Base-by-base conservation (phyloP, 2,113 vertebrate genomes). In the Megaleporinus macrocephalus region DNA sequence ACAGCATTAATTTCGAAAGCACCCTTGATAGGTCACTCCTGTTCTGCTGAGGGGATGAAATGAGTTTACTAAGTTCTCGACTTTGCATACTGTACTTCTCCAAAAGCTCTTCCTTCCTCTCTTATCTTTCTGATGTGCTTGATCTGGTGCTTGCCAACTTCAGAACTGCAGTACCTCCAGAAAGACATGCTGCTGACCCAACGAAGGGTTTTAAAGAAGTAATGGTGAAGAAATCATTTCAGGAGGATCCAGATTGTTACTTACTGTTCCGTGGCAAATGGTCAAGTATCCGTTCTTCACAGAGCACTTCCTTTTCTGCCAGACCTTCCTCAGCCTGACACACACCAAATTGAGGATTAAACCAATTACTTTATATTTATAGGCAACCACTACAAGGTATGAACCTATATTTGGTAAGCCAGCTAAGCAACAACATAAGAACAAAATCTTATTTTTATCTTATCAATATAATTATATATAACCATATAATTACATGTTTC, bases 301-400 rank as follows among this genome's bases (percentile, higher is more conserved):
- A 0, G 95, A 96, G 85, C 97, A 98, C 76, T 97, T 98, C 90
- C 97, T 96, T 89, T 99, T 99, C 93, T 98, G 97, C 98, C 97
- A 99, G 57, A 99, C 96, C 89, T 97, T 99, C 88, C 97, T 95
- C 90, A 99, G 94, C 70, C 98, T 99, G 84, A 81, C 83, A 16
- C n/a, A 55, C 12, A 44, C 24, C 15, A 33, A 36, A 4, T 36
- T 36, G 36, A 36, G 41, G 41, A 7, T 44, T 49, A 47, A n/a
- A 72, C 62, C 0, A 51, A 51, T 16, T 16, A 51, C 16, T 51
- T 16, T 1, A 51, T 16, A 51, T 51, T 16, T 15, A 51, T 2
- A 16, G 13, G 0, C 13, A 18, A 16, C 15, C 49, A 51, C 11
- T 44, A 44, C 41, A 51, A 51, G 1, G 15, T 51, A 18, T 1